Base-by-base conservation (phyloP, 2,888 invertebrate species). In the Drosophila formosana region DNA sequence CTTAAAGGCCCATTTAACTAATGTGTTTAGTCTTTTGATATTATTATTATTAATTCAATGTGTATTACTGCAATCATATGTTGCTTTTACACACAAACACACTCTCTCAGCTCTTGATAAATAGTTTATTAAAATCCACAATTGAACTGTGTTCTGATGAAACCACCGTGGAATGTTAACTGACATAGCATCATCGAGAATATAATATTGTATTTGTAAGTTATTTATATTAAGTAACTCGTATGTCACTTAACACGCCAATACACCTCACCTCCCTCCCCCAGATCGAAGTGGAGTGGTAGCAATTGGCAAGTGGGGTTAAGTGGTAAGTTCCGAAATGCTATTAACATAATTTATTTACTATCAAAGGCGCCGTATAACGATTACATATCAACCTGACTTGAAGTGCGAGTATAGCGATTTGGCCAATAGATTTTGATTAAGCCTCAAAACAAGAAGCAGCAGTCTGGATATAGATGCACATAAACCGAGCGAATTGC, bases 281-380 rank as follows among this genome's bases (percentile, higher is more conserved):
- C 47, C 43, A 46, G 25, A 6, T 8, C 18, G 18, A 37, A 11
- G 49, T n/a, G 28, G n/a, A 28, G 30, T 37, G 18, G 28, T 1
- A 4, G 34, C 9, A 9, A 32, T 18, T 18, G 1, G 28, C 28
- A 28, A 28, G 28, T 5, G 4, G 28, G 28, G 28, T 5, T 4
- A 30, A 18, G 25, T 9, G 45, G 45, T 1, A 25, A 45, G 25
- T 4, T 9, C n/a, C 69, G 69, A 79, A 85, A 85, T 85, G 82
- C 56, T 61, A 88, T 82, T 80, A 83, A 74, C 86, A 88, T 83
- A 82, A 83, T 82, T 88, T 85, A 83, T 83, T 66, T 78, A 66
- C 66, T 56, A 62, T 60, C 53, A 62, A 49, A 63, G 64, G 50
- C 13, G 45, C n/a, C 60, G 51, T 25, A 51, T 52, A 53, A 25